These are phyloP conservation scores for Pseudorasbora parva DNA, from an alignment of 2,113 vertebrate species.

Conservation along the genomic window DNA sequence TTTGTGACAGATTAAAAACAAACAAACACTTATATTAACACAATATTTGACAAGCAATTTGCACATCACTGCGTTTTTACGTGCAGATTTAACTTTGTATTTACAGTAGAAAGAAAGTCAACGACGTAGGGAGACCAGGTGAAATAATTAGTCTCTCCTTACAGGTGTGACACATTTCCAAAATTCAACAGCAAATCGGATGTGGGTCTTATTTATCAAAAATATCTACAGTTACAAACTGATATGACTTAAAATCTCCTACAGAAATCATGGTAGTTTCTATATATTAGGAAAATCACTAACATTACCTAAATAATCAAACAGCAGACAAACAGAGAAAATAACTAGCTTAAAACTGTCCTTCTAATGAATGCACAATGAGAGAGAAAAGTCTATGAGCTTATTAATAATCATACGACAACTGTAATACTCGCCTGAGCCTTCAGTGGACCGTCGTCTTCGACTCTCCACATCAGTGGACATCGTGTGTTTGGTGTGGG, in stretches of 20 bases:
- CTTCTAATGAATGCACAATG: not conserved
- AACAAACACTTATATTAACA: not conserved
- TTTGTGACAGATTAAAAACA: not conserved
- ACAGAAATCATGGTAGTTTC: not conserved
- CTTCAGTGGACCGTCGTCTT: constrained; percentile 55
- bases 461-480: constrained; percentile 55
- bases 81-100: not conserved
- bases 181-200: not conserved
- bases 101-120: not conserved
- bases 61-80: not conserved
- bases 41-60: not conserved
- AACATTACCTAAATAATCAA: not conserved
- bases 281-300: not conserved
- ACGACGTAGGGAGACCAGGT: not conserved
- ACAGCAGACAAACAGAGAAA: not conserved
- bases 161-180: constrained; percentile 9
- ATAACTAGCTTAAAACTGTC: no score
- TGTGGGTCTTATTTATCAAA: not conserved
- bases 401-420: not conserved
- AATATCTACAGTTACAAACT: not conserved
- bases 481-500: constrained; percentile 42
- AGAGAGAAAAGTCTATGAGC: not conserved
- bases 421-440: constrained; percentile 51
- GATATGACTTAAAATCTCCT: not conserved
- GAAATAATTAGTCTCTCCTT: constrained; percentile 6